Evolutionary conservation across 64 coral and sea anemone species (phyloP).

Genomic region (Porites lutea): DNA sequence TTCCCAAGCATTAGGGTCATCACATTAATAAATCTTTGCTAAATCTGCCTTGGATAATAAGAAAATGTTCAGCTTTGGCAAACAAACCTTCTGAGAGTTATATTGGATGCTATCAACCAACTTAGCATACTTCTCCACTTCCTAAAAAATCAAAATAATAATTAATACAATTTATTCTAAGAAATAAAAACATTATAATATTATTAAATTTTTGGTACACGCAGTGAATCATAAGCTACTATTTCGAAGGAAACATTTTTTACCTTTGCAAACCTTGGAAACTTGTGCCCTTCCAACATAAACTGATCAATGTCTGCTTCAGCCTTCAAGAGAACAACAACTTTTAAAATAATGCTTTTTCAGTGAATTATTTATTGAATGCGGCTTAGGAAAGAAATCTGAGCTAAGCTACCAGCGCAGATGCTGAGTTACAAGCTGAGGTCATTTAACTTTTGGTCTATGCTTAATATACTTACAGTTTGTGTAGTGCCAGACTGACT

Average conservation of each 20-base stretch:
- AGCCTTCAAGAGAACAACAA: constrained; percentile 64
- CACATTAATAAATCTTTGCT: background rate
- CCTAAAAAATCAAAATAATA: constrained; percentile 54
- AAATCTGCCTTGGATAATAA: background rate
- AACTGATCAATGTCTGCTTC: constrained; percentile 94
- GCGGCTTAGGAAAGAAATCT: no score
- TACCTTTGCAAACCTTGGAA: constrained; percentile 96
- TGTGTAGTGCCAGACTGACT: no score
- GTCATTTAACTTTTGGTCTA: no score
- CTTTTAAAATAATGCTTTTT: background rate
- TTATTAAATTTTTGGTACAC: background rate
- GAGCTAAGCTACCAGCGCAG: no score
- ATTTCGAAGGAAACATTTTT: background rate
- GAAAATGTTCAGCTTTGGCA: background rate
- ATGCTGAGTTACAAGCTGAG: no score
- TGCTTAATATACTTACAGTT: no score
- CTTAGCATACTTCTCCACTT: constrained; percentile 96
- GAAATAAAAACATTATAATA: no score
- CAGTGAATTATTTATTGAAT: background rate
- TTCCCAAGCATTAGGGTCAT: no score
- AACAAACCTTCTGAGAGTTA: constrained; percentile 93
- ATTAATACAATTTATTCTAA: no score
- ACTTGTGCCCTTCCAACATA: constrained; percentile 97
- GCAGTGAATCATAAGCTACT: background rate
- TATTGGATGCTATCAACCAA: constrained; percentile 94